phyloP scores from a whole-genome alignment of 2,797 vertebrate species.

The Staurois parvus region DNA sequence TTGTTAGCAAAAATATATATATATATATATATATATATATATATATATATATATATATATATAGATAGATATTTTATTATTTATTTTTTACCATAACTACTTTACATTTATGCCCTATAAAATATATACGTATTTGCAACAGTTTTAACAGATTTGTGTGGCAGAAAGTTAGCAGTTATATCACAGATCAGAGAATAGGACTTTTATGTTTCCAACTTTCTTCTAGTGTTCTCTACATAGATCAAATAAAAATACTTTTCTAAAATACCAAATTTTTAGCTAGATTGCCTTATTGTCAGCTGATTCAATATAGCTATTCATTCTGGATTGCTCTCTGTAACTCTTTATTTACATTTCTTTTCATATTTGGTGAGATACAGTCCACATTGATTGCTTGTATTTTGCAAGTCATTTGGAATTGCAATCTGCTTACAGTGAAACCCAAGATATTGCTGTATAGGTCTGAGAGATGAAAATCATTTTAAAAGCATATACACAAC shows the following conservation, averaged over 20 bases:
- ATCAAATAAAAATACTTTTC: neutral
- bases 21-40: too few relatives aligned
- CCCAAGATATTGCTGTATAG: conserved; percentile 66
- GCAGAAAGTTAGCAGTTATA: neutral
- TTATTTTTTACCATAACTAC: too few relatives aligned
- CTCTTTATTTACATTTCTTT: conserved; percentile 69
- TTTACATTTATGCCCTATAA: too few relatives aligned
- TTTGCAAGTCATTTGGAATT: conserved; percentile 64
- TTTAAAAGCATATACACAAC: conserved; percentile 63
- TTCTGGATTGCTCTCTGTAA: conserved; percentile 62
- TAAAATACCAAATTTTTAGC: neutral
- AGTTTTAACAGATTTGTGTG: neutral
- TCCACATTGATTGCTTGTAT: conserved; percentile 67
- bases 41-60: too few relatives aligned
- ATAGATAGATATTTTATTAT: too few relatives aligned
- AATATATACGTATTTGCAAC: too few relatives aligned
- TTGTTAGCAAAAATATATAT: too few relatives aligned
- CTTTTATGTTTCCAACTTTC: neutral
- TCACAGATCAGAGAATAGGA: neutral
- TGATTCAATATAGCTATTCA: conserved; percentile 24
- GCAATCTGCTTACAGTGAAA: conserved; percentile 66
- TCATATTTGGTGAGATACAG: conserved; percentile 56
- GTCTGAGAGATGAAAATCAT: conserved; percentile 63
- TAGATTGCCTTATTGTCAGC: conserved; percentile 14
- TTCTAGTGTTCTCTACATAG: neutral